Evolutionary conservation across 2,113 vertebrate genomes (phyloP).

Genomic region (Semnopithecus entellus): DNA sequence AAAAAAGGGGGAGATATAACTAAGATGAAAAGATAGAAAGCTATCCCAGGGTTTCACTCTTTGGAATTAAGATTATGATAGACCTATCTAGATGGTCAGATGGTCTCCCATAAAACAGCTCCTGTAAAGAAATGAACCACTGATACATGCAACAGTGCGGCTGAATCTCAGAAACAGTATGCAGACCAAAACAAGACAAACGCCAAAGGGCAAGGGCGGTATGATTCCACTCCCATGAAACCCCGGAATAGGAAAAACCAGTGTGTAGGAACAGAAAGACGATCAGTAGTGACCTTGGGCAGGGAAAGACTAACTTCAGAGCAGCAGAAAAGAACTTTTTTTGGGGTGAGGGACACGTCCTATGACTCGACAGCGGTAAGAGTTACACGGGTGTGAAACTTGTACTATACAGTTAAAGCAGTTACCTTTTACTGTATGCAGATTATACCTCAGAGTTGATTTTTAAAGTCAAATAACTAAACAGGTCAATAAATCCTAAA

Average conservation of each 20-base stretch:
- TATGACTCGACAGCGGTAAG: fast-evolving
- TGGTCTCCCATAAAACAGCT: not conserved
- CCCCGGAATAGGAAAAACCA: not conserved
- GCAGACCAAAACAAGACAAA: not conserved
- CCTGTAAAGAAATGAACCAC: not conserved
- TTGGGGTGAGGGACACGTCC: fast-evolving
- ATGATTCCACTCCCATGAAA: not conserved
- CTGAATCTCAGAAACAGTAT: not conserved
- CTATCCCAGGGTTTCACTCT: not conserved
- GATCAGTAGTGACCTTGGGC: not conserved
- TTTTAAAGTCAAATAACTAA: not conserved
- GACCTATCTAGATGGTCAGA: not conserved
- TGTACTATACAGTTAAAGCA: not conserved
- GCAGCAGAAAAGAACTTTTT: not conserved
- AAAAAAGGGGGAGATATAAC: not conserved
- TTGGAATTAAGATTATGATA: not conserved
- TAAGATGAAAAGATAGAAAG: not conserved
- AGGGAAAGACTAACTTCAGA: not conserved
- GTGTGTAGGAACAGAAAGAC: not conserved
- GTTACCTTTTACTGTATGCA: not conserved
- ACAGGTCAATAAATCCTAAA: not conserved
- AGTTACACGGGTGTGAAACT: not conserved
- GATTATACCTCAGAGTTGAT: not conserved
- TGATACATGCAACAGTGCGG: not conserved
- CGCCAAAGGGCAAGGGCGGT: not conserved